These are phyloP conservation scores for Dolichomitus sp. DNA, from an alignment of 2,888 invertebrate species.

Conservation along the genomic window DNA sequence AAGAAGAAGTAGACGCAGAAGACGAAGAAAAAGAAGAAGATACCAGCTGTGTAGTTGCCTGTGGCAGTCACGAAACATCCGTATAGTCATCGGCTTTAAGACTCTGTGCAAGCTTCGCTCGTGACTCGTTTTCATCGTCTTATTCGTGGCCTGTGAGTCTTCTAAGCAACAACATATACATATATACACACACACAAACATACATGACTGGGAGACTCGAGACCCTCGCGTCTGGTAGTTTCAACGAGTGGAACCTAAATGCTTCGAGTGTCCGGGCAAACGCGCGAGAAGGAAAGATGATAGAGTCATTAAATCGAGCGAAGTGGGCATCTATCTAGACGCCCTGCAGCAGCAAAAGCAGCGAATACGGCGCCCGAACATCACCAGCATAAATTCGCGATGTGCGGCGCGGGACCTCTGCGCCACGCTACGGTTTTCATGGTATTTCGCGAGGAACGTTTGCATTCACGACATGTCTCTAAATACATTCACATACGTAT, in stretches of 20 bases:
- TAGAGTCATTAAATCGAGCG: conserved; percentile 64
- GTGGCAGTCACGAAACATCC: conserved; percentile 57
- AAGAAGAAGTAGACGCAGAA: conserved; percentile 29
- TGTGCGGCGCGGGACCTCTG: conserved; percentile 59
- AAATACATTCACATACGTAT: conserved; percentile 35
- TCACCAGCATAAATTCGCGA: conserved; percentile 25
- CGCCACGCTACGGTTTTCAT: conserved; percentile 49
- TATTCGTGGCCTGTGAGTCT: conserved; percentile 41
- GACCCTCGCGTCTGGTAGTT: conserved; percentile 45
- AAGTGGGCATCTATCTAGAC: conserved; percentile 48
- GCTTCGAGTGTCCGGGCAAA: conserved; percentile 56
- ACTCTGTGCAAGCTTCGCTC: conserved; percentile 46
- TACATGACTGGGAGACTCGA: not conserved
- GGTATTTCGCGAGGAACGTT: conserved; percentile 54
- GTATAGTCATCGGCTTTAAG: conserved; percentile 11
- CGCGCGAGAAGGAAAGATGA: conserved; percentile 28
- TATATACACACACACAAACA: not conserved
- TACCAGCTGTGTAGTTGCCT: conserved; percentile 57
- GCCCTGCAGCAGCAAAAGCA: conserved; percentile 33
- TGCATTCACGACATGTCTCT: conserved; percentile 46
- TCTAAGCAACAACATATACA: conserved; percentile 33
- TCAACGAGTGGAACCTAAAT: conserved; percentile 60
- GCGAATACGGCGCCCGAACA: conserved; percentile 20
- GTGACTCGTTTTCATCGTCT: conserved; percentile 56
- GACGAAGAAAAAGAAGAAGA: conserved; percentile 9